These are phyloP conservation scores for Clarias gariepinus DNA, from an alignment of 2,113 vertebrate species.

Conservation along the genomic window DNA sequence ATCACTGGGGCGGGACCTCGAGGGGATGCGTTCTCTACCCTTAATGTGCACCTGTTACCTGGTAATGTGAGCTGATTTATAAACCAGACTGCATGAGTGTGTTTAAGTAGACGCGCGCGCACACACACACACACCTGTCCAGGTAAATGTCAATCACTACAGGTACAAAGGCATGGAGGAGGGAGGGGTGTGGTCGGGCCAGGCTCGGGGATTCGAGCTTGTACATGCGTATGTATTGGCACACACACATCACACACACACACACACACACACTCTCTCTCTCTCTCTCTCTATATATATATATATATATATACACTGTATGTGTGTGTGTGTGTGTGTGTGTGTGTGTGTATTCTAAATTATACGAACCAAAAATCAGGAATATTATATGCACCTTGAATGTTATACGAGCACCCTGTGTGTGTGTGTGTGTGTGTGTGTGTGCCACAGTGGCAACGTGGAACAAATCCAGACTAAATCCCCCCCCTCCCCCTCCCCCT, in stretches of 20 bases:
- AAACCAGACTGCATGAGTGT: background rate
- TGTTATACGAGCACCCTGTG: too few relatives aligned
- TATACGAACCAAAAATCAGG: too few relatives aligned
- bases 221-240: background rate
- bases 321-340: slow-evolving; percentile 10
- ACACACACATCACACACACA: too few relatives aligned
- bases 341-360: background rate
- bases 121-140: background rate
- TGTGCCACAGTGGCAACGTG: slow-evolving; percentile 11
- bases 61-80: background rate
- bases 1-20: background rate
- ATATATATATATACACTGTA: too few relatives aligned
- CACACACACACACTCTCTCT: too few relatives aligned
- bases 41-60: background rate
- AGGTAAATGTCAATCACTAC: background rate
- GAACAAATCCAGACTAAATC: slow-evolving; percentile 13
- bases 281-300: too few relatives aligned
- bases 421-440: background rate
- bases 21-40: background rate
- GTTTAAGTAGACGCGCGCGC: background rate
- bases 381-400: too few relatives aligned
- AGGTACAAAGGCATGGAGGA: background rate
- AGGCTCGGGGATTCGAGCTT: background rate
- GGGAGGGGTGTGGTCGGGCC: background rate
- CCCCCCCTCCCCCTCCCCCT: slow-evolving; percentile 11